phyloP scores from a whole-genome alignment of 2,888 invertebrate species.

The Ormia ochracea region DNA sequence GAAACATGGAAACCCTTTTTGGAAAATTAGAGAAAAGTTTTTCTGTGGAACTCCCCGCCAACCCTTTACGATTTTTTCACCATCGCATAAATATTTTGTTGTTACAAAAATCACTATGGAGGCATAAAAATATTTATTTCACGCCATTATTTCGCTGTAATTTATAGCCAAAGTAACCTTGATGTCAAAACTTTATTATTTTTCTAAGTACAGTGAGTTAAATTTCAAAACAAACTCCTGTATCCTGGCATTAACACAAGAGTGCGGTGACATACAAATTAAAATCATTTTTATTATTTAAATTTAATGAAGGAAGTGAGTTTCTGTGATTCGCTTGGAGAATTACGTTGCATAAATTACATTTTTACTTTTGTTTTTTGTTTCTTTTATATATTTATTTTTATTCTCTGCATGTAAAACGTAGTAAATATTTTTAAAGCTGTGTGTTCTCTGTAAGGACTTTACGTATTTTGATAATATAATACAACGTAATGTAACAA shows the following conservation, averaged over 20 bases:
- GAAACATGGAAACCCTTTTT: too few species aligned
- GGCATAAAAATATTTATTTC: slow-evolving; percentile 18
- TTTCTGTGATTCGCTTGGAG: too few species aligned
- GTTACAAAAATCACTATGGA: not conserved
- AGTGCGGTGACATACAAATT: not conserved
- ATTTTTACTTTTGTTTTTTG: too few species aligned
- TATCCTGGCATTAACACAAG: not conserved
- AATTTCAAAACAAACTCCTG: not conserved
- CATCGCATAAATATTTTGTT: slow-evolving; percentile 8
- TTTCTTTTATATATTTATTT: too few species aligned
- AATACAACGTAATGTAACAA: too few species aligned
- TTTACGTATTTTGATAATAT: too few species aligned
- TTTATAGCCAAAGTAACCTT: slow-evolving; percentile 33
- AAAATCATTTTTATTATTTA: not conserved
- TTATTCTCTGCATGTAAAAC: too few species aligned
- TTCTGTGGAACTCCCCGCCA: not conserved
- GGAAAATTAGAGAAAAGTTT: not conserved
- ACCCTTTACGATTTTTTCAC: slow-evolving; percentile 41
- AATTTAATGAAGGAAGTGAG: not conserved
- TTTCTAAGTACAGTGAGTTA: not conserved
- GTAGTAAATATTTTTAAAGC: too few species aligned
- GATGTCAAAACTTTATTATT: slow-evolving; percentile 9
- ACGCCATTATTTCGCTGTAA: slow-evolving; percentile 35
- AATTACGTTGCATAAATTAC: too few species aligned
- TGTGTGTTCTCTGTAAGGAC: too few species aligned